Percentiles rank a stretch among this genome's conserved stretches.
Evolutionary conservation across 2,797 vertebrate genomes (phyloP).

Genomic region (Phalanger gymnotis): DNA sequence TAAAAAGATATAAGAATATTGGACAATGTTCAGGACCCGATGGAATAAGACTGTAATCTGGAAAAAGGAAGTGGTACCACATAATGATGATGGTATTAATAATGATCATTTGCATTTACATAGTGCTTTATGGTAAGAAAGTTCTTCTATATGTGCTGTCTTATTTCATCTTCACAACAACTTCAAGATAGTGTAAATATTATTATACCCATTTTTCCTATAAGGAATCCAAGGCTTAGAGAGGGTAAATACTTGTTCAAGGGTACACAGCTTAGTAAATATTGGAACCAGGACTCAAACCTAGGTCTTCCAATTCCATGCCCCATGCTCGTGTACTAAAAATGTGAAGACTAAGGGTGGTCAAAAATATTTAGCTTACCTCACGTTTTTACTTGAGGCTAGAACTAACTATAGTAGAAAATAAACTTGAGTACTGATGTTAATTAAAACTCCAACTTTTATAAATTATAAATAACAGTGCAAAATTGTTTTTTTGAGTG

Average conservation of each 20-base stretch:
- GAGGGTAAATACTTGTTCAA: slow-evolving; percentile 22
- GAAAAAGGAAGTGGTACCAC: neutral
- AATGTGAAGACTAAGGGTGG: slow-evolving; percentile 2
- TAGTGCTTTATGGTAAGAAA: neutral
- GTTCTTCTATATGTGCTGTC: neutral
- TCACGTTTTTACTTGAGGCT: neutral
- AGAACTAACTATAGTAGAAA: neutral
- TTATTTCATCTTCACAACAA: neutral
- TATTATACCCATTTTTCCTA: slow-evolving; percentile 26
- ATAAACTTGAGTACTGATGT: neutral
- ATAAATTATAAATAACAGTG: neutral
- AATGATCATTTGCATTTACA: neutral
- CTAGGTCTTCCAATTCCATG: slow-evolving; percentile 22
- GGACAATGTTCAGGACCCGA: neutral
- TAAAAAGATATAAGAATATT: slow-evolving; percentile 29
- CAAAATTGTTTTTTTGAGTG: neutral
- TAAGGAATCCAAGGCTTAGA: slow-evolving; percentile 21
- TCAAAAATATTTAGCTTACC: neutral
- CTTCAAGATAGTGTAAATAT: neutral
- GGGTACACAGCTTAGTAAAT: neutral
- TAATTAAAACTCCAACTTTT: neutral
- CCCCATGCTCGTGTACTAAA: neutral
- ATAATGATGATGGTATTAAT: neutral
- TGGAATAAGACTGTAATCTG: neutral
- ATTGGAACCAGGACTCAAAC: slow-evolving; percentile 31